phyloP scores from a whole-genome alignment of 2,113 vertebrate species.

The Tyto alba region DNA sequence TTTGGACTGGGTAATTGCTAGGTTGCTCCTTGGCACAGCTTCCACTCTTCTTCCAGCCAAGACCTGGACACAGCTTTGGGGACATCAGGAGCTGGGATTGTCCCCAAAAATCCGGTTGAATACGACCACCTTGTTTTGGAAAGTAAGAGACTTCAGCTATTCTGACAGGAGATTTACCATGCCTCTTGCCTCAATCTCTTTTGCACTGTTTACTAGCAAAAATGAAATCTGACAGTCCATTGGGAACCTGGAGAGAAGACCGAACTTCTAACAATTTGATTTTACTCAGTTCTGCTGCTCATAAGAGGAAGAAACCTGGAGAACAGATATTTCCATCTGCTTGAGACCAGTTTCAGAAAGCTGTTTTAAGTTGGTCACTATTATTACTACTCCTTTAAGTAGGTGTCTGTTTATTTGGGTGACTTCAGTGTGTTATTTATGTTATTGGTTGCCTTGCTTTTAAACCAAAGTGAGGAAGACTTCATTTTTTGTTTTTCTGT shows the following conservation, averaged over 20 bases:
- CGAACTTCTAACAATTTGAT: not conserved
- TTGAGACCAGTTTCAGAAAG: not conserved
- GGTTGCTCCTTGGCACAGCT: not conserved
- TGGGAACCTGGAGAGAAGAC: not conserved
- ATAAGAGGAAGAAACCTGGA: not conserved
- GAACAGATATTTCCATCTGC: not conserved
- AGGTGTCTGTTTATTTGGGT: not conserved
- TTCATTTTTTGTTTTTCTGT: not conserved
- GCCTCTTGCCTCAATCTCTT: not conserved
- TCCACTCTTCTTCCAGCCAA: not conserved
- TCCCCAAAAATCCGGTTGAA: not conserved
- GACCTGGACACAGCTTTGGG: not conserved
- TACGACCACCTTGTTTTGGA: not conserved
- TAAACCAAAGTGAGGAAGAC: not conserved
- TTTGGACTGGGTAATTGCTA: not conserved
- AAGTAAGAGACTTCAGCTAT: not conserved
- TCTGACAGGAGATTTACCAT: not conserved
- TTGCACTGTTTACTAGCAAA: not conserved
- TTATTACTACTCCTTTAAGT: not conserved
- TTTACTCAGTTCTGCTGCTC: not conserved
- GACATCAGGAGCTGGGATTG: not conserved
- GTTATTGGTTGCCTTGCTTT: not conserved
- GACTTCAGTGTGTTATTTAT: not conserved
- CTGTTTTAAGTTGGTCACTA: not conserved
- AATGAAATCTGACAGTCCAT: not conserved